phyloP scores from a whole-genome alignment of 2,113 vertebrate species.

The Engraulis encrasicolus region DNA sequence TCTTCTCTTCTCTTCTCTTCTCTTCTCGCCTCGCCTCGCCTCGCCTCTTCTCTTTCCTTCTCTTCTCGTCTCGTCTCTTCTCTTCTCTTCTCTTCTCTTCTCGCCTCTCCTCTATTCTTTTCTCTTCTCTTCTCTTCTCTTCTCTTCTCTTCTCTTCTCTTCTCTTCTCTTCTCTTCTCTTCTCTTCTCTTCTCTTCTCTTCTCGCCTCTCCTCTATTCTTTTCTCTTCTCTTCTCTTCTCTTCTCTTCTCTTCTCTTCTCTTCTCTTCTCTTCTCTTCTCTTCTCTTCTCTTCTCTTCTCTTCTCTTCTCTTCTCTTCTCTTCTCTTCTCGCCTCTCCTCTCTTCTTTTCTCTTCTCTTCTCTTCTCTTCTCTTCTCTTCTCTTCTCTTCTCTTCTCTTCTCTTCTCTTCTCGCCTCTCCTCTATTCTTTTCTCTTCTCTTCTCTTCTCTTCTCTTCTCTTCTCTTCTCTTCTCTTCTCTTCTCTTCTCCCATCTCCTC shows the following conservation, averaged over 20 bases:
- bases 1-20: too few species aligned
- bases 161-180: neutral
- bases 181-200: too few species aligned
- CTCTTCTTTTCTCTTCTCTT: neutral
- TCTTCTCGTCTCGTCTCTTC: too few species aligned
- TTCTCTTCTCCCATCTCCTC: neutral
- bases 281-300: too few species aligned
- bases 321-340: too few species aligned
- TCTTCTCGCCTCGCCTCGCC: neutral
- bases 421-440: neutral
- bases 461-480: neutral
- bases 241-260: neutral
- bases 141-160: too few species aligned
- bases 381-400: neutral
- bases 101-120: too few species aligned
- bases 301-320: neutral
- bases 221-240: too few species aligned
- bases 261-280: neutral
- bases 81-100: neutral
- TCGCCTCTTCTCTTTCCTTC: too few species aligned
- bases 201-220: neutral
- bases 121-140: neutral
- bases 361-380: too few species aligned
- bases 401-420: too few species aligned
- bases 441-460: too few species aligned